A percentile compares a stretch with the other conserved stretches of the same genome.
Conservation (phyloP, 2,797 vertebrate genomes). For the Sitta carolinensis region DNA sequence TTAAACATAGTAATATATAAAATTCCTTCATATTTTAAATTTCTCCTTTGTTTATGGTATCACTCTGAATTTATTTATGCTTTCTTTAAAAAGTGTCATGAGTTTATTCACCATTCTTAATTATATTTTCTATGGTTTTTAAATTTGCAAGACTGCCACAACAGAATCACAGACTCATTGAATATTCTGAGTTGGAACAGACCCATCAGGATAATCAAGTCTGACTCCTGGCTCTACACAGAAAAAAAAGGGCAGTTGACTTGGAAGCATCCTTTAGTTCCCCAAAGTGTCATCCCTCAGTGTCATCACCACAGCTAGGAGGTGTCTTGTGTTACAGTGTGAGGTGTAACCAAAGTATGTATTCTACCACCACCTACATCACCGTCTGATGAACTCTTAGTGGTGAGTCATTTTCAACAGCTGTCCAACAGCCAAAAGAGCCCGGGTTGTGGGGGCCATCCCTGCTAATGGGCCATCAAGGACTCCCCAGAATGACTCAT, state of each 20-base stretch:
- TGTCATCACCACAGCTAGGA: background rate
- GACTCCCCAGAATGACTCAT: background rate
- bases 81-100: conserved; percentile 20
- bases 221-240: background rate
- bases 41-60: background rate
- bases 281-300: background rate
- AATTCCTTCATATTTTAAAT: background rate
- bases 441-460: background rate
- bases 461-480: background rate
- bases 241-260: background rate
- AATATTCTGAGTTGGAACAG: background rate
- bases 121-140: background rate
- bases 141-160: background rate
- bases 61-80: background rate
- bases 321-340: background rate
- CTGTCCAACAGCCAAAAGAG: background rate
- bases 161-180: background rate
- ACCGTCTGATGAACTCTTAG: background rate
- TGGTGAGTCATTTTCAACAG: background rate
- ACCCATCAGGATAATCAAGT: background rate
- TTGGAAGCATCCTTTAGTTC: background rate
- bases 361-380: background rate
- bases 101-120: background rate
- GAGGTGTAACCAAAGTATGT: background rate
- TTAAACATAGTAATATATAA: background rate